Evolutionary conservation across 1,140 invertebrate species (phyloP).

Genomic region (Lepidurus apus): DNA sequence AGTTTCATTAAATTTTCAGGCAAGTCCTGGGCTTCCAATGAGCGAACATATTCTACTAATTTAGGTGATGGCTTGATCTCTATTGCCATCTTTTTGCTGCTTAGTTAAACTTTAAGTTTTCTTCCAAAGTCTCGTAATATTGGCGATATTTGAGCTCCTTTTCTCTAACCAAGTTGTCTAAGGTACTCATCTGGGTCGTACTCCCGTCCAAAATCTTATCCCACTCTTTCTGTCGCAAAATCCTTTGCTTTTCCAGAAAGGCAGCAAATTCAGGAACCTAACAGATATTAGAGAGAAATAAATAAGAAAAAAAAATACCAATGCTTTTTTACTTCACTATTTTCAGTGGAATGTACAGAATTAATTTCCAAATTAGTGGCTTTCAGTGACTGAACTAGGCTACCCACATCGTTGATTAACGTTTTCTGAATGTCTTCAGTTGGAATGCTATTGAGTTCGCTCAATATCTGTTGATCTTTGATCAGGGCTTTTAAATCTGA

Average conservation of each 20-base stretch:
- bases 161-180: slow-evolving; percentile 68
- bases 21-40: slow-evolving; percentile 24
- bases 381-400: not conserved
- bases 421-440: slow-evolving; percentile 46
- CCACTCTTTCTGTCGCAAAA: not conserved
- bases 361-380: not conserved
- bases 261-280: not conserved
- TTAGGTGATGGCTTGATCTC: not conserved
- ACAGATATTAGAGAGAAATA: not conserved
- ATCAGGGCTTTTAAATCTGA: slow-evolving; percentile 72
- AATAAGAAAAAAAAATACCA: not conserved
- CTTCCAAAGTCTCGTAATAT: slow-evolving; percentile 66
- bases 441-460: slow-evolving; percentile 67
- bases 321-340: not conserved
- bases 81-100: not conserved
- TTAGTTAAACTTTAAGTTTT: slow-evolving; percentile 57
- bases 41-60: slow-evolving; percentile 3
- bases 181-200: slow-evolving; percentile 40
- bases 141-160: slow-evolving; percentile 69
- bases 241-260: not conserved
- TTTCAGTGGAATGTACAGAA: not conserved
- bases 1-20: slow-evolving; percentile 27
- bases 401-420: not conserved
- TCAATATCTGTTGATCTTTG: slow-evolving; percentile 65
- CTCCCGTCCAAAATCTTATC: slow-evolving; percentile 34